Conservation (phyloP, 2,888 invertebrate genomes). For the Argyresthia goedartella region DNA sequence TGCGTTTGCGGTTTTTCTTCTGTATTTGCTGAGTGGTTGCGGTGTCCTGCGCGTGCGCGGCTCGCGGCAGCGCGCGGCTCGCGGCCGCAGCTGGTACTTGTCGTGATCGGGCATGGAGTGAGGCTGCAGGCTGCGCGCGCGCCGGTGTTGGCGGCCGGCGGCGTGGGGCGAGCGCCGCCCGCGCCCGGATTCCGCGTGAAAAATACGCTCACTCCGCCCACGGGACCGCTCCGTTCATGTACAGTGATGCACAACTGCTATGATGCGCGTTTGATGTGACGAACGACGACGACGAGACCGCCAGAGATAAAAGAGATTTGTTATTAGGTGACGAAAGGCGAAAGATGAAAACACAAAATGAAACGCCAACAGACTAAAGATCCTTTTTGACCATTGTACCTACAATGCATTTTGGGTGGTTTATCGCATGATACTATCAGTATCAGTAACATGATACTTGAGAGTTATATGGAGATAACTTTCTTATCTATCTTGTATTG, state of each 20-base stretch:
- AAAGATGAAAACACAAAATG: no score
- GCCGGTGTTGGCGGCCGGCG: no score
- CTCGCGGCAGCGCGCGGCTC: conserved; percentile 59
- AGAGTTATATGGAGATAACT: conserved; percentile 5
- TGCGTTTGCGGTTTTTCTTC: conserved; percentile 91
- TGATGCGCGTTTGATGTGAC: no score
- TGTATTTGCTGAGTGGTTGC: conserved; percentile 87
- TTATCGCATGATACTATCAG: no score
- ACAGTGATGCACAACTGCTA: conserved; percentile 21
- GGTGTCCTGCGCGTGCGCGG: conserved; percentile 73
- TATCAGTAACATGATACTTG: not conserved
- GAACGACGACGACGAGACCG: no score
- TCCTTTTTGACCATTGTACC: no score
- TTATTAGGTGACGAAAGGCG: no score
- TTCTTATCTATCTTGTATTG: no score
- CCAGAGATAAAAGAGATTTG: no score
- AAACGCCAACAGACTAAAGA: no score
- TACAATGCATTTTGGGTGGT: not conserved
- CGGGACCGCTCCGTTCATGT: conserved; percentile 57
- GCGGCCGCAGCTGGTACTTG: conserved; percentile 67
- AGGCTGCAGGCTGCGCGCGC: conserved; percentile 23
- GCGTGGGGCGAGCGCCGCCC: conserved; percentile 23
- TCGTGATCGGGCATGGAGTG: conserved; percentile 69
- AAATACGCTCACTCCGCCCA: conserved; percentile 61
- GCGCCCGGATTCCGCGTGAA: conserved; percentile 44